A percentile compares a stretch with the other conserved stretches of the same genome.
Conservation (phyloP, 2,888 invertebrate species). For the Pegoplata infirma region DNA sequence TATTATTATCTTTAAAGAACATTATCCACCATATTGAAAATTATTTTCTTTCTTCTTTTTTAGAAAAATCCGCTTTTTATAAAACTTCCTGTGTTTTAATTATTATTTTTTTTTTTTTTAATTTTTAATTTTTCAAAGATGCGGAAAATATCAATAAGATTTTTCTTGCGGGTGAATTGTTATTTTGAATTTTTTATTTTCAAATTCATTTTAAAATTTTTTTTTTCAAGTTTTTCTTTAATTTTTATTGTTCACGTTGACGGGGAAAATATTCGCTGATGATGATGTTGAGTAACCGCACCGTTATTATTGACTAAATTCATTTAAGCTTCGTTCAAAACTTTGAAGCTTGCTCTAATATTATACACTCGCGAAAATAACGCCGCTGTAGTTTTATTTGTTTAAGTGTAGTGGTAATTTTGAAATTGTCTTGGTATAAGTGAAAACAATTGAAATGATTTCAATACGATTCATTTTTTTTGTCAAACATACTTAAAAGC, state of each 20-base stretch:
- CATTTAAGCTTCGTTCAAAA: conserved; percentile 35
- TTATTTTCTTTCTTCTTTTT: no score
- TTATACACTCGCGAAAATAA: conserved; percentile 11
- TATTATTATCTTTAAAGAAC: not conserved
- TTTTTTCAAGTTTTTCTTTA: conserved; percentile 1
- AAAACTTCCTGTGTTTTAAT: not conserved
- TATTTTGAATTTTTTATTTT: conserved; percentile 7
- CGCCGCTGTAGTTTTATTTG: conserved; percentile 5
- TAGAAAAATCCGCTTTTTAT: not conserved
- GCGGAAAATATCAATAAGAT: conserved; percentile 25
- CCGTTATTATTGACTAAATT: conserved; percentile 57
- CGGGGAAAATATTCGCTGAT: conserved; percentile 5
- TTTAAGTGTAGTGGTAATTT: conserved; percentile 7
- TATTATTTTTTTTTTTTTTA: not conserved
- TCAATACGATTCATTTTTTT: conserved; percentile 28
- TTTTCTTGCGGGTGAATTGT: conserved; percentile 7
- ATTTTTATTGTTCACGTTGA: conserved; percentile 3
- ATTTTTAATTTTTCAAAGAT: not conserved
- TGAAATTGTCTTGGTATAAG: conserved; percentile 5
- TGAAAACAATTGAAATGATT: conserved; percentile 31
- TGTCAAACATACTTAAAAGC: conserved; percentile 31
- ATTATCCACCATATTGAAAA: not conserved
- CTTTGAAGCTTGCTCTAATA: conserved; percentile 39
- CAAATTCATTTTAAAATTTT: conserved; percentile 10
- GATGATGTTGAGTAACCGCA: conserved; percentile 60